A percentile compares a stretch with the other conserved stretches of the same genome.
These are phyloP conservation scores for Agrochola macilenta DNA, from an alignment of 2,888 invertebrate species.

Conservation along the genomic window DNA sequence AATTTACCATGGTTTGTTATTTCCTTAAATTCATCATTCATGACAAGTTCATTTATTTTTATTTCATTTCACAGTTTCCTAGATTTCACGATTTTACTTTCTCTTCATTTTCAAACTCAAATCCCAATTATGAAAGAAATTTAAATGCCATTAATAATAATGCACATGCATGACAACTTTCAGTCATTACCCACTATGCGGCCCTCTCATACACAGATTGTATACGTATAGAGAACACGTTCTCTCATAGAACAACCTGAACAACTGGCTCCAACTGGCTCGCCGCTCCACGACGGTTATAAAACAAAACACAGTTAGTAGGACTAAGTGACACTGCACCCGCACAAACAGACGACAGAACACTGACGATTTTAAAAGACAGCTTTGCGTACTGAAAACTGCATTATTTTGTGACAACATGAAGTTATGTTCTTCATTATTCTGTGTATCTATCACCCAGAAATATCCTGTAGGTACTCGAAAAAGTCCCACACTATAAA, in stretches of 20 bases:
- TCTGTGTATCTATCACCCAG: neutral
- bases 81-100: no score
- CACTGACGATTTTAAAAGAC: constrained; percentile 5
- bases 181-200: neutral
- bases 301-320: constrained; percentile 26
- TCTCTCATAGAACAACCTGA: no score
- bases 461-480: neutral
- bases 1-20: neutral
- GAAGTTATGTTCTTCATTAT: no score
- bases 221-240: no score
- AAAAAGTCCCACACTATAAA: neutral
- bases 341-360: neutral
- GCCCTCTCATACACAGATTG: constrained; percentile 1
- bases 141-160: neutral
- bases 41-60: no score
- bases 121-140: neutral
- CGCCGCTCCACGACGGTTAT: neutral
- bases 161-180: neutral
- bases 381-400: neutral
- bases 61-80: neutral
- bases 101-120: neutral
- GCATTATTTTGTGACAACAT: neutral
- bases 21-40: neutral
- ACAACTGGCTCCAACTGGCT: neutral
- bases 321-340: constrained; percentile 31